Conservation (phyloP, 2,888 invertebrate species). For the Drosophila kanekoi region DNA sequence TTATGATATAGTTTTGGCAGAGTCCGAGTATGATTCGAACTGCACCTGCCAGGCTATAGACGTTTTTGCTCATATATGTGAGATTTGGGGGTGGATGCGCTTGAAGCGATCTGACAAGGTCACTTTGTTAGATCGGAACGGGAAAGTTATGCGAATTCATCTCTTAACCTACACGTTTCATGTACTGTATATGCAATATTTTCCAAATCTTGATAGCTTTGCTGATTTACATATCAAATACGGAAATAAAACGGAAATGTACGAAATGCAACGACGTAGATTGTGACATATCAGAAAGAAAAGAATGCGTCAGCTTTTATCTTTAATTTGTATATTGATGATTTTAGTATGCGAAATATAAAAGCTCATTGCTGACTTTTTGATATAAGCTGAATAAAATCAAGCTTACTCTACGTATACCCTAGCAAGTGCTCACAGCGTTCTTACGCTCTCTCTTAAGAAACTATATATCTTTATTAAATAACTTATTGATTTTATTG, state of each 20-base stretch:
- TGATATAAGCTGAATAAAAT: neutral
- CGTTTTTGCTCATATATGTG: too few species aligned
- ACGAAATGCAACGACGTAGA: conserved; percentile 1
- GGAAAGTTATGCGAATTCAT: too few species aligned
- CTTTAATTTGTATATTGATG: neutral
- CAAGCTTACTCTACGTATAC: too few species aligned
- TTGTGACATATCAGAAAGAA: neutral
- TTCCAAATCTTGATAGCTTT: neutral
- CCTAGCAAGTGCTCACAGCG: too few species aligned
- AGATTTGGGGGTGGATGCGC: too few species aligned
- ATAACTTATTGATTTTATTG: neutral
- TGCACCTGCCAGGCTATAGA: too few species aligned
- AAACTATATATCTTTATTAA: neutral
- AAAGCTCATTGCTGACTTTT: neutral
- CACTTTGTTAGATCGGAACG: too few species aligned
- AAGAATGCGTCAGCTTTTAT: conserved; percentile 17
- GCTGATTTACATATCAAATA: conserved; percentile 5
- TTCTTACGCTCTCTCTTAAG: too few species aligned
- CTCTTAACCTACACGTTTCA: too few species aligned
- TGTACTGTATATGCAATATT: neutral
- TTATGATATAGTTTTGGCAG: conserved; percentile 6
- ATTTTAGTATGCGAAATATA: conserved; percentile 3
- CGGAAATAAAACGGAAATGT: conserved; percentile 4
- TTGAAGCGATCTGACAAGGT: too few species aligned
- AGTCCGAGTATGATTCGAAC: too few species aligned